Base-by-base conservation (phyloP, 1,140 invertebrate species). In the Bombus soroeensis region DNA sequence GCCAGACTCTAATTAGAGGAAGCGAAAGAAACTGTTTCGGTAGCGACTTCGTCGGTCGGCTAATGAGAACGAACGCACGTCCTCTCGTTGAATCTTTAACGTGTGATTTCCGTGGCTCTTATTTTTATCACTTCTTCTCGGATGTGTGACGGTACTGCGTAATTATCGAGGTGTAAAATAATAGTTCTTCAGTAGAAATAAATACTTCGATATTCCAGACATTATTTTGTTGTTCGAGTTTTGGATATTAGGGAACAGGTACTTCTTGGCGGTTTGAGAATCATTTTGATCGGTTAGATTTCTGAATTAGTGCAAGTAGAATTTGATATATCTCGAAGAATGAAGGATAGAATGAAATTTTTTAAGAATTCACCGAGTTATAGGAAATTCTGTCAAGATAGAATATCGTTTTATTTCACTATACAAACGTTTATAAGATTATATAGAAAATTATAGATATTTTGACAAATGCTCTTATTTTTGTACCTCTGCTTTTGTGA, bases 1-100 rank as follows among this genome's bases (percentile, higher is more conserved):
- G 13, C 18, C 28, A 13, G 47, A 22, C 53, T 34, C 66, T 79
- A 71, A 79, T 84, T 79, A 72, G 64, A 84, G 43, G n/a, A 15
- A 43, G 32, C 70, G n/a, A 78, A 83, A 82, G 81, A 75, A 83
- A 78, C 74, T 70, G 62, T 43, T 25, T n/a, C 57, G 8, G 1
- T 37, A 13, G 37, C 15, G 62, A 53, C 81, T 83, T 73, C 2
- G 10, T 28, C 10, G 57, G 28, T 3, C 39, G 32, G 4, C 59
- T 83, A 83, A 83, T 83, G 72, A 83, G 41, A 76, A 53, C 62
- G 73, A 74, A 83, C 37, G 39, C n/a, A 28, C 37, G 1, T 15
- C 32, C 39, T 25, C 4, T 28, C 43, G 47, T 59, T 72, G 47
- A 39, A 62, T 74, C 13, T 43, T 74, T 18, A 34, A 74, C 53